Evolutionary conservation across 2,113 vertebrate genomes (phyloP).

Genomic region (Romanogobio albipinnatus): DNA sequence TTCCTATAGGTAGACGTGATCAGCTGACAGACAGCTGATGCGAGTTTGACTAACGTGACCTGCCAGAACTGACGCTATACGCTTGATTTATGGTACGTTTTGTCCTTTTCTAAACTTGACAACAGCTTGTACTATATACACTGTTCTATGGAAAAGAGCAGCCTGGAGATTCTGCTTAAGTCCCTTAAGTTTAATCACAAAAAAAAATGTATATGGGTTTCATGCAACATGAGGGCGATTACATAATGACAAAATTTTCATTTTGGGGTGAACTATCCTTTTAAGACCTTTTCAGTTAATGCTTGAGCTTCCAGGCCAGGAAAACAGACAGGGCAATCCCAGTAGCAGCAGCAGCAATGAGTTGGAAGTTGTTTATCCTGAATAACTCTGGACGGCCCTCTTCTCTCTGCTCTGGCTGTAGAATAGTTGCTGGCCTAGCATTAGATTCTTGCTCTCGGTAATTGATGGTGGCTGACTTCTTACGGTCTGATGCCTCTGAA

Average conservation of each 20-base stretch:
- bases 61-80: no score
- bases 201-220: neutral
- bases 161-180: neutral
- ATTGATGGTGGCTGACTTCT: neutral
- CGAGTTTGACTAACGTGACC: no score
- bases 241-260: neutral
- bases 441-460: conserved; percentile 14
- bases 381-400: neutral
- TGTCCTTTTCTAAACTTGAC: neutral
- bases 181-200: neutral
- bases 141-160: neutral
- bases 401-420: conserved; percentile 18
- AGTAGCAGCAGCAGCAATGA: conserved; percentile 65
- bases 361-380: conserved; percentile 50
- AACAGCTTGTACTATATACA: neutral
- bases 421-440: neutral
- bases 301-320: conserved; percentile 68
- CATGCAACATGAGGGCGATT: neutral
- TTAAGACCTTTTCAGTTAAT: conserved; percentile 49
- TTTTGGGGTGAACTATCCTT: neutral
- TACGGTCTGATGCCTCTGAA: neutral
- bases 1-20: no score
- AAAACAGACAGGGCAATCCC: conserved; percentile 65
- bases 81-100: neutral
- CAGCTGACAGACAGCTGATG: no score